phyloP scores from a whole-genome alignment of 53 echinoderm and acorn worm genomes.

The Zoroaster sp. region DNA sequence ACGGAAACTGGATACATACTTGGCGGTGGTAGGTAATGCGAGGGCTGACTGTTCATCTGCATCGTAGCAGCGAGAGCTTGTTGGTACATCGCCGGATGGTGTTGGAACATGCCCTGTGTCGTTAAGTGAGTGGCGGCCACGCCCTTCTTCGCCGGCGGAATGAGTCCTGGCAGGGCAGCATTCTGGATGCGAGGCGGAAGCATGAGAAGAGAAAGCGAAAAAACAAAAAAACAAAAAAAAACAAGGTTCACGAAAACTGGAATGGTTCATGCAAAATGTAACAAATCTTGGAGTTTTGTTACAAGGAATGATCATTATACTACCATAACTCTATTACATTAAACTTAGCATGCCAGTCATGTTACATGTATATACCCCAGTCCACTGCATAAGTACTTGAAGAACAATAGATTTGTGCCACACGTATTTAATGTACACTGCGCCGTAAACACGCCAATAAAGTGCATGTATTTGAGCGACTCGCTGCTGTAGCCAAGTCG shows the following conservation, averaged over 20 bases:
- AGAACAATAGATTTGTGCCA: too few relatives aligned
- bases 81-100: slow-evolving; percentile 48
- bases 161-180: slow-evolving; percentile 47
- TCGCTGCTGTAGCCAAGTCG: too few relatives aligned
- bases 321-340: neutral
- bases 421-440: too few relatives aligned
- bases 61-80: slow-evolving; percentile 16
- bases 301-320: neutral
- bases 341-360: too few relatives aligned
- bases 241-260: neutral
- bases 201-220: neutral
- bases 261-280: neutral
- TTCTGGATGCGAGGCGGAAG: slow-evolving; percentile 5
- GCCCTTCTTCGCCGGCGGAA: slow-evolving; percentile 60
- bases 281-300: neutral
- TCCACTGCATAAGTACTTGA: too few relatives aligned
- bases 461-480: too few relatives aligned
- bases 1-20: slow-evolving; percentile 25
- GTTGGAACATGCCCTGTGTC: slow-evolving; percentile 24
- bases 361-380: too few relatives aligned
- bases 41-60: slow-evolving; percentile 36
- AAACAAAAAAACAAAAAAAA: neutral
- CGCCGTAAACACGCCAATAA: too few relatives aligned
- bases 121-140: slow-evolving; percentile 7
- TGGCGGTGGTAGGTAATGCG: slow-evolving; percentile 46